Evolutionary conservation across 2,113 vertebrate species (phyloP), one percentile per base, ranked within the genome.

Genomic region (Mesocricetus auratus): DNA sequence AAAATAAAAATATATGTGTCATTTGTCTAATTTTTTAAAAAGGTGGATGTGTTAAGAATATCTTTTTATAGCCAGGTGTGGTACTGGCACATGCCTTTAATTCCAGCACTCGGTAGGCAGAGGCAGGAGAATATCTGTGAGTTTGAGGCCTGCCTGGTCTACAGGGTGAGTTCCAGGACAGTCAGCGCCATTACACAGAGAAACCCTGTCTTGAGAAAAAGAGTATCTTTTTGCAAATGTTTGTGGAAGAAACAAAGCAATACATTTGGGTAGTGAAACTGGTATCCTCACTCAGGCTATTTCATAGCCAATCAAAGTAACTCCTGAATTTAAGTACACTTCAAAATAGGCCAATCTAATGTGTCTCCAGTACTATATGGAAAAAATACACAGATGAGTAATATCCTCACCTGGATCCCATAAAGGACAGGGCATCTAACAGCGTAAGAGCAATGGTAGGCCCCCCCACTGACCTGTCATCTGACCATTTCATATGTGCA

Each of bases 171-270:
- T 36, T 71, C 69, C 33, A 71, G 17, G 69, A 71, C 17, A 71
- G 16, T 7, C 69, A 71, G 69, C 7, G 69, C 17, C n/a, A 56
- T 56, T 56, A 71, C 69, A n/a, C 69, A 71, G 36, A 71, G 36
- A 71, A 71, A 71, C 17, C 19, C 36, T 71, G 69, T 71, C 69
- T 71, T n/a, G 68, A 71, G 10, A 71, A n/a, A n/a, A 8, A 39
- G 39, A 87, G 22, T 81, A 56, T 62, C 86, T 83, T 87, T 78
- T 66, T 68, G 79, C 60, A 82, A 68, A 79, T 74, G 39, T 88
- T 53, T 93, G 53, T 81, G 66, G n/a, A 91, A 78, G 64, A 75
- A 93, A 60, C 36, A 89, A 73, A 95, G 62, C 39, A 89, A 3
- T 77, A 33, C 29, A 93, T 62, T 94, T 8, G 45, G 24, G 17